Percentiles rank a stretch among this genome's conserved stretches.
These are phyloP conservation scores for Clarias magur DNA, from an alignment of 2,113 vertebrate species.

Conservation along the genomic window DNA sequence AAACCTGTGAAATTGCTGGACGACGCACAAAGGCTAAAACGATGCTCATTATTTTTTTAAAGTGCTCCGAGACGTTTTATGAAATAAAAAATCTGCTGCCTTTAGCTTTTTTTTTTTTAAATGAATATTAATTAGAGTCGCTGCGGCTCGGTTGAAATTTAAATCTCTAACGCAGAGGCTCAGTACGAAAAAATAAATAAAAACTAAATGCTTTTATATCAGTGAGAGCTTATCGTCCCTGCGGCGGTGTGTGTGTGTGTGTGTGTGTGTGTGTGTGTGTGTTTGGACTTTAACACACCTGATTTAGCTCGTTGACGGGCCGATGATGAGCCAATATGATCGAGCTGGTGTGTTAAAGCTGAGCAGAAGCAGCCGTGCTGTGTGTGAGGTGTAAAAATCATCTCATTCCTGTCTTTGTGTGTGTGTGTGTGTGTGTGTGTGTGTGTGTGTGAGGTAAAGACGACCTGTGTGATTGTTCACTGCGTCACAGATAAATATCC, in stretches of 20 bases:
- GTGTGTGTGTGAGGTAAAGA: background rate
- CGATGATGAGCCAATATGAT: background rate
- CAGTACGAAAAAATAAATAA: background rate
- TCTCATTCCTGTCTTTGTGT: background rate
- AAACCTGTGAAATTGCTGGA: background rate
- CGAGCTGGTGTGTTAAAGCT: background rate
- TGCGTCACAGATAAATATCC: too few relatives aligned
- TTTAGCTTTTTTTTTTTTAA: background rate
- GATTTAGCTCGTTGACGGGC: background rate
- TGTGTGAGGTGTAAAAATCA: background rate
- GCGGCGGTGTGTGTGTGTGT: too few relatives aligned
- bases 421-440: background rate
- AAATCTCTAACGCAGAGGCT: background rate
- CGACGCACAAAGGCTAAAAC: background rate
- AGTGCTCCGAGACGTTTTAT: background rate
- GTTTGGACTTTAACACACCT: background rate
- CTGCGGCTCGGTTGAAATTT: background rate
- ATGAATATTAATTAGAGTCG: slow-evolving; percentile 2
- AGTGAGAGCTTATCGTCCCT: background rate
- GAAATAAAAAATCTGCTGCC: background rate
- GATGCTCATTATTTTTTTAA: slow-evolving; percentile 3
- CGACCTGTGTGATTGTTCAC: too few relatives aligned
- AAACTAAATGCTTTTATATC: background rate
- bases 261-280: background rate
- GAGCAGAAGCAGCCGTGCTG: background rate